Evolutionary conservation across 2,113 vertebrate genomes (phyloP).

Genomic region (Cephalopholis sonnerati): DNA sequence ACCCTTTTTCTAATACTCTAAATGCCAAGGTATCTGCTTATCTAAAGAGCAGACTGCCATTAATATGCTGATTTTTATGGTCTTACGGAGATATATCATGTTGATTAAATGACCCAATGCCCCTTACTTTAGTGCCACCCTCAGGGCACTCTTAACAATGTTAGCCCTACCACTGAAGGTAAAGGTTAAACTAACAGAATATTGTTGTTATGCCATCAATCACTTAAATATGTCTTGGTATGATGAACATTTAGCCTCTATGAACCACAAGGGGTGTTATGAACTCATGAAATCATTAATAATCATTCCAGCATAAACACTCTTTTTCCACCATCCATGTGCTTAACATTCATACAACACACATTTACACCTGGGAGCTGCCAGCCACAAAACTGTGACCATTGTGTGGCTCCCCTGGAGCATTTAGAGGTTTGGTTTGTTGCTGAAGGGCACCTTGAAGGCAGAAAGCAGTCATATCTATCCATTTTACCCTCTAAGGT

Average conservation of each 20-base stretch:
- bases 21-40: not conserved
- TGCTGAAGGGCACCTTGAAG: conserved; percentile 15
- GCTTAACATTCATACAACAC: conserved; percentile 27
- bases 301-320: not conserved
- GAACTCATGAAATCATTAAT: not conserved
- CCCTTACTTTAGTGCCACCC: not conserved
- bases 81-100: not conserved
- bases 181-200: not conserved
- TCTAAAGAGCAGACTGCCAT: not conserved
- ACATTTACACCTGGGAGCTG: conserved; percentile 15
- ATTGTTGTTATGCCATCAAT: not conserved
- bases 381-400: not conserved
- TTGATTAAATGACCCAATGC: not conserved
- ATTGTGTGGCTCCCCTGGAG: not conserved
- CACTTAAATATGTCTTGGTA: not conserved
- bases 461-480: not conserved
- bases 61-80: not conserved
- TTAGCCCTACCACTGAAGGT: not conserved
- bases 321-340: not conserved
- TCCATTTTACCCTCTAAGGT: not conserved
- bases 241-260: not conserved
- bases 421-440: not conserved
- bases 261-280: not conserved
- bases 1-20: not conserved
- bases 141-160: not conserved